Conservation (phyloP, 1,140 invertebrate genomes). For the Halesus radiatus region DNA sequence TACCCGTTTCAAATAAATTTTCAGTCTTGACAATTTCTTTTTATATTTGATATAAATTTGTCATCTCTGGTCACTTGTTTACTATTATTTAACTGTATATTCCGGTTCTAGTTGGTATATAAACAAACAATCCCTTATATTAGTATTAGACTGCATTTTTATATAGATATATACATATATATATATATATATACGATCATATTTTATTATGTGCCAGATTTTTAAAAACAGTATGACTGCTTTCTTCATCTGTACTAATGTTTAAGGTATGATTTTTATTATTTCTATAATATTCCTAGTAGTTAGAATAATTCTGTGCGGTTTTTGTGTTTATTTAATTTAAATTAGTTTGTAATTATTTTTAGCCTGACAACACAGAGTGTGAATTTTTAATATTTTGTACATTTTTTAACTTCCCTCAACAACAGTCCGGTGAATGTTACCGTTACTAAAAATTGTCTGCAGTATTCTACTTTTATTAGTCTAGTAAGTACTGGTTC, state of each 20-base stretch:
- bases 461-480: slow-evolving; percentile 29
- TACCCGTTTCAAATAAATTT: too few relatives aligned
- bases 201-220: not conserved
- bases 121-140: not conserved
- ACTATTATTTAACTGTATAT: not conserved
- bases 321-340: slow-evolving; percentile 30
- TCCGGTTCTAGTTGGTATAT: not conserved
- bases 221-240: slow-evolving; percentile 24
- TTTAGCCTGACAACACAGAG: not conserved
- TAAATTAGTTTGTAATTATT: slow-evolving; percentile 34
- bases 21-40: too few relatives aligned
- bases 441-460: slow-evolving; percentile 9
- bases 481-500: not conserved
- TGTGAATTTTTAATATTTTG: slow-evolving; percentile 5
- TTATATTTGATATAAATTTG: too few relatives aligned
- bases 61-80: too few relatives aligned
- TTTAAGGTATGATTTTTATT: not conserved
- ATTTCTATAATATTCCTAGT: slow-evolving; percentile 18
- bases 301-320: slow-evolving; percentile 8
- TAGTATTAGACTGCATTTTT: not conserved
- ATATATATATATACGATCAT: not conserved
- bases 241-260: not conserved
- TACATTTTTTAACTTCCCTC: not conserved
- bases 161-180: not conserved
- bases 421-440: slow-evolving; percentile 1